Evolutionary conservation across 2,113 vertebrate species (phyloP).

Genomic region (Motacilla tschutschensis): DNA sequence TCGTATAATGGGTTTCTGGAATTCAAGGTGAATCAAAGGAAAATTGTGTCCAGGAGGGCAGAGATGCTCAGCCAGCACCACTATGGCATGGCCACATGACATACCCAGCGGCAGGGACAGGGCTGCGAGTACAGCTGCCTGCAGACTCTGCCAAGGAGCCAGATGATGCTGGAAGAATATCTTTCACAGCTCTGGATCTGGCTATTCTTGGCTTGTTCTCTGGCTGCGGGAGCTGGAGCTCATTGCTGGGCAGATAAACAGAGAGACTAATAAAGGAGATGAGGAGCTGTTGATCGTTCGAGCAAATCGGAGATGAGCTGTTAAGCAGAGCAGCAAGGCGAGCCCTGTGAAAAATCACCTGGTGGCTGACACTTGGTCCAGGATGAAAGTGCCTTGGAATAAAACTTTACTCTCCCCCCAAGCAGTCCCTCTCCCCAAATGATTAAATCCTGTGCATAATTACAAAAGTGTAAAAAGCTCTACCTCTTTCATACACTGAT

Average conservation of each 20-base stretch:
- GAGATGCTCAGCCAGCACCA: constrained; percentile 3
- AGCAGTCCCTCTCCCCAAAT: neutral
- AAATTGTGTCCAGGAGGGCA: constrained; percentile 55
- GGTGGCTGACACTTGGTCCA: constrained; percentile 9
- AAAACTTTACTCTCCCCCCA: neutral
- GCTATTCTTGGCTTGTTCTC: constrained; percentile 42
- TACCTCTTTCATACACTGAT: constrained; percentile 17
- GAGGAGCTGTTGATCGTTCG: neutral
- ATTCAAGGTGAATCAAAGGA: constrained; percentile 71
- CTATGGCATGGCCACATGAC: constrained; percentile 8
- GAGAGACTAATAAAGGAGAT: constrained; percentile 37
- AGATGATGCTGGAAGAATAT: constrained; percentile 48
- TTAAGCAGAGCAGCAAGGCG: neutral
- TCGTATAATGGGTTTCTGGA: neutral
- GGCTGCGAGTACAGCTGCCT: constrained; percentile 43
- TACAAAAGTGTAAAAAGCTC: constrained; percentile 9
- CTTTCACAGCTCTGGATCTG: constrained; percentile 54
- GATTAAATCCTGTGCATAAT: constrained; percentile 32
- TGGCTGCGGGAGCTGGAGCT: constrained; percentile 18
- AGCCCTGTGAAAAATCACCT: constrained; percentile 25
- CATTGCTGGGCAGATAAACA: constrained; percentile 53
- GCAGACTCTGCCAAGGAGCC: constrained; percentile 47
- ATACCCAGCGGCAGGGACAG: constrained; percentile 25
- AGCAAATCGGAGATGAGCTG: constrained; percentile 19
- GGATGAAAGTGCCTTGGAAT: neutral